Base-by-base conservation (phyloP, 2,113 vertebrate species). In the Odontophorus gujanensis region DNA sequence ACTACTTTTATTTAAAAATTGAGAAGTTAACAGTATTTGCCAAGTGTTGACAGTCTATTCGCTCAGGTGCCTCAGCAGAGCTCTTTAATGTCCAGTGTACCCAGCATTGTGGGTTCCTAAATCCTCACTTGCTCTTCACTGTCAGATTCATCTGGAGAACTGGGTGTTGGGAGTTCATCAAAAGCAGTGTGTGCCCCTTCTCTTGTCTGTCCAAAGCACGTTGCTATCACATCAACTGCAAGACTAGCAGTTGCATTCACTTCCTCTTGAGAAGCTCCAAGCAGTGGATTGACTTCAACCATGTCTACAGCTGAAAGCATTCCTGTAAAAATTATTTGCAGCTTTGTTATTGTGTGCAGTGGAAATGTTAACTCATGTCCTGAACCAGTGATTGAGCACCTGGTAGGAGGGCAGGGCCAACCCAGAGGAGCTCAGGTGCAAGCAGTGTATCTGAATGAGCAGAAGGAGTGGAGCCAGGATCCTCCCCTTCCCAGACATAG, bases 271-370 rank as follows among this genome's bases (percentile, higher is more conserved):
- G 92, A 98, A 6, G 98, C 96, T 14, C 98, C 99, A 66, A 99
- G 95, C 62, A 92, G 32, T 8, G 99, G 99, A 95, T 99, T 99
- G 50, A 99, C 99, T 96, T 99, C 99, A 47, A 99, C 99, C 88
- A 99, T 95, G 95, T 99, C 99, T 96, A 99, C 97, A 69, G 96
- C 99, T 1, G 99, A 99, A 96, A 99, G 97, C 97, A 99, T 96
- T 81, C 99, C 99, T 99, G 93, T 48, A 78, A 72, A 94, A 90
- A 55, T 16, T 9, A 86, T 32, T 50, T 62, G 57, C 68, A 93
- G 58, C 47, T 88, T 58, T 75, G 80, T 90, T 86, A 95, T 57
- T 83, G 3, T 59, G 38, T 53, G 26, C 28, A 53, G 51, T 53
- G 26, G 26, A 28, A 53, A 28, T 17, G 51, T 26, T 53, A 53